Conservation (phyloP, 2,888 invertebrate species). For the Abrostola triplasia region DNA sequence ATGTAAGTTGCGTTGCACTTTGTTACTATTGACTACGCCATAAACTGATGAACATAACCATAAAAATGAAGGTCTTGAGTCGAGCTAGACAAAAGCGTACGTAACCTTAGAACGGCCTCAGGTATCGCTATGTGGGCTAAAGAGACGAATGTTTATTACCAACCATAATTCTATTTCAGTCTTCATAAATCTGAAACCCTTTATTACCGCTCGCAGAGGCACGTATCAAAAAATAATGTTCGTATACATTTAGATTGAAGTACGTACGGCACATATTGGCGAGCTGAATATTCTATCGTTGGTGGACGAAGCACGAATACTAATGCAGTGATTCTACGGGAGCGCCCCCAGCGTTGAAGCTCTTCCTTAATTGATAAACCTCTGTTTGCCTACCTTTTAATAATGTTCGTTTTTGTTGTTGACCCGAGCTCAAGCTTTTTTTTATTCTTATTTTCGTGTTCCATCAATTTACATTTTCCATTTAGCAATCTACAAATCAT, state of each 20-base stretch:
- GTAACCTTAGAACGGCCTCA: no score
- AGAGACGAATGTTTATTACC: slow-evolving; percentile 17
- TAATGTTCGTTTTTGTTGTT: not conserved
- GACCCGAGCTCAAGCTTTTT: not conserved
- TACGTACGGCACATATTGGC: slow-evolving; percentile 51
- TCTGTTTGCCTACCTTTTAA: slow-evolving; percentile 7
- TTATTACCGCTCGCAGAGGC: slow-evolving; percentile 46
- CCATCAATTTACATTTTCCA: not conserved
- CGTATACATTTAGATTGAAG: slow-evolving; percentile 62
- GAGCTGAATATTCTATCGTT: slow-evolving; percentile 65
- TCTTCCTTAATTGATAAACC: slow-evolving; percentile 41
- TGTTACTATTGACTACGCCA: no score
- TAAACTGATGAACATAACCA: no score
- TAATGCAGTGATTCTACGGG: slow-evolving; percentile 37
- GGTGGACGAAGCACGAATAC: slow-evolving; percentile 56
- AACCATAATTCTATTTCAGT: slow-evolving; percentile 36
- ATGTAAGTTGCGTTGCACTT: no score
- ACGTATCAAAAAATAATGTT: slow-evolving; percentile 63
- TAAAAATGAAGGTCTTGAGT: no score
- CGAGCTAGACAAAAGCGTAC: no score
- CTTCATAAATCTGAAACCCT: slow-evolving; percentile 37
- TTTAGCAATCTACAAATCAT: not conserved
- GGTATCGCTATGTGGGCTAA: slow-evolving; percentile 10
- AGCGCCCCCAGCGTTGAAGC: slow-evolving; percentile 17
- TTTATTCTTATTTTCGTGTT: not conserved